These are phyloP conservation scores for Heterodera carotae DNA, from an alignment of 1,140 invertebrate genomes.

Conservation along the genomic window DNA sequence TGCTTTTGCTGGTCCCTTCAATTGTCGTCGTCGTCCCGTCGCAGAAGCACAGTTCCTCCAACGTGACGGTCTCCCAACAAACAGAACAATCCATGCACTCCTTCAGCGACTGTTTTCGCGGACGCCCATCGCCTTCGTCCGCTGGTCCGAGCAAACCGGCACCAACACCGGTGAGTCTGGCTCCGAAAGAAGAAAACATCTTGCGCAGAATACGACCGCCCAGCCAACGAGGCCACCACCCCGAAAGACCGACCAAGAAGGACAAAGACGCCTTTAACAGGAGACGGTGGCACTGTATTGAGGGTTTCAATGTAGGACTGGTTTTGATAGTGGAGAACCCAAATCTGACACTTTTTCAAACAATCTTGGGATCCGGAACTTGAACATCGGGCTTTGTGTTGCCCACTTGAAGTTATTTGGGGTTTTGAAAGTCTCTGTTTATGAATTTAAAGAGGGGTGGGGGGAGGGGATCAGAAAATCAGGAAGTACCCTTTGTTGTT, in stretches of 20 bases:
- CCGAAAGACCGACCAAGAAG: background rate
- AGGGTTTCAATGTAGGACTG: too few species aligned
- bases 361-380: too few species aligned
- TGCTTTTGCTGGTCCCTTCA: background rate
- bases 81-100: slow-evolving; percentile 5
- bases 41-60: slow-evolving; percentile 10
- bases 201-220: background rate
- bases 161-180: background rate
- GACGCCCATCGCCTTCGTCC: background rate
- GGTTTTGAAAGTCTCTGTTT: too few species aligned
- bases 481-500: background rate
- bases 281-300: background rate
- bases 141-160: background rate
- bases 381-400: too few species aligned
- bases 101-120: background rate
- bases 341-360: too few species aligned
- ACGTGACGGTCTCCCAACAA: background rate
- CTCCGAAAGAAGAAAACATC: background rate
- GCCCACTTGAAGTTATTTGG: too few species aligned
- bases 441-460: too few species aligned
- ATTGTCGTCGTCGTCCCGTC: background rate
- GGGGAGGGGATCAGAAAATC: background rate
- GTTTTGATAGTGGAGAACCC: too few species aligned
- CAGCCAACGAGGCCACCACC: background rate
- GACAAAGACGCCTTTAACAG: slow-evolving; percentile 4